These are phyloP conservation scores for Meteorus cinctellus DNA, from an alignment of 2,888 invertebrate species.

Conservation along the genomic window DNA sequence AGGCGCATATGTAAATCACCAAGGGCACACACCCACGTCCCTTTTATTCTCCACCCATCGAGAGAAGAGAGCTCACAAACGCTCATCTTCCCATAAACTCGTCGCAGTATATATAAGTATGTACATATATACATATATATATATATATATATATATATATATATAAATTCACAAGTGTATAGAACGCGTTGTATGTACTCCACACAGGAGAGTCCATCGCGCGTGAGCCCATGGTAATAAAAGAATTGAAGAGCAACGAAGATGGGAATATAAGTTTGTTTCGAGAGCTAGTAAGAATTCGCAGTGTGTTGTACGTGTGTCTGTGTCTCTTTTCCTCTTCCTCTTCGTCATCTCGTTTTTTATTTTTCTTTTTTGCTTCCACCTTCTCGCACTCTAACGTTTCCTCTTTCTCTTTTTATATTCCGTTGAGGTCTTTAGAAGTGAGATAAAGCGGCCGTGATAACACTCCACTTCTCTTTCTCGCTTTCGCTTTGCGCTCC, in stretches of 20 bases:
- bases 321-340: background rate
- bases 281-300: conserved; percentile 17
- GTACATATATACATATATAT: background rate
- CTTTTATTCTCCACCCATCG: conserved; percentile 53
- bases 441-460: conserved; percentile 45
- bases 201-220: background rate
- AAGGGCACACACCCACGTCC: conserved; percentile 71
- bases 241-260: conserved; percentile 4
- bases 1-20: conserved; percentile 70
- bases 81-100: conserved; percentile 23
- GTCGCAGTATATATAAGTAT: background rate
- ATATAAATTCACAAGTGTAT: background rate
- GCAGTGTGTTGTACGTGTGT: conserved; percentile 22
- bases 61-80: conserved; percentile 17
- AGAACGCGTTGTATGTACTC: background rate
- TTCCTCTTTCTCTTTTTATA: conserved; percentile 18
- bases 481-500: conserved; percentile 47
- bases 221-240: conserved; percentile 10
- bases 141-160: conserved; percentile 19
- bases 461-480: conserved; percentile 38
- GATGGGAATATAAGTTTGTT: conserved; percentile 19
- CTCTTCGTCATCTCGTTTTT: background rate
- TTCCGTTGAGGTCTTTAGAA: conserved; percentile 37
- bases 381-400: background rate
- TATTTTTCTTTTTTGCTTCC: background rate